Percentiles rank a stretch among this genome's conserved stretches.
Evolutionary conservation across 2,888 invertebrate genomes (phyloP).

Genomic region (Lepidocyrtinus sp.): DNA sequence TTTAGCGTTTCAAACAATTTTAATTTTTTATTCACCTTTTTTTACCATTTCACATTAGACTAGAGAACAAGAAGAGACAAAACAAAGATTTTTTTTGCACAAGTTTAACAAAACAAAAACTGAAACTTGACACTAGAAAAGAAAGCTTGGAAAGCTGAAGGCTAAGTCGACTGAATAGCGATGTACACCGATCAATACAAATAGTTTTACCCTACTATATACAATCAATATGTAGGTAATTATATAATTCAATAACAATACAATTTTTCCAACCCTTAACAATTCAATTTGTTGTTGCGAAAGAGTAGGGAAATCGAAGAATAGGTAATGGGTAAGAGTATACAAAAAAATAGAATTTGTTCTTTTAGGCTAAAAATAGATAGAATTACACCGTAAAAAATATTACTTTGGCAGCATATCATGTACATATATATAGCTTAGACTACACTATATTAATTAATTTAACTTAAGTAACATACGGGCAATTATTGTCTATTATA

Average conservation of each 20-base stretch:
- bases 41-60: neutral
- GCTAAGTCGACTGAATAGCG: neutral
- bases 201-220: neutral
- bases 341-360: no score
- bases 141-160: neutral
- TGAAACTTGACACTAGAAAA: neutral
- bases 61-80: conserved; percentile 11
- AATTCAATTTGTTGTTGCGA: no score
- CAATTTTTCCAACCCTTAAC: conserved; percentile 1
- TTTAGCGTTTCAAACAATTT: conserved; percentile 14
- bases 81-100: neutral
- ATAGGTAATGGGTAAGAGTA: no score
- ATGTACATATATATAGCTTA: neutral
- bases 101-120: neutral
- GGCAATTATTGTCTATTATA: neutral
- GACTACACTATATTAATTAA: conserved; percentile 9
- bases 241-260: conserved; percentile 7
- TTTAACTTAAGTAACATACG: conserved; percentile 16
- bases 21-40: conserved; percentile 9
- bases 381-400: neutral
- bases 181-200: neutral
- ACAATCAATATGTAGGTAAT: conserved; percentile 1
- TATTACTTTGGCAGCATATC: conserved; percentile 18
- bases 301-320: no score
- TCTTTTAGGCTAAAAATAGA: no score